A percentile compares a stretch with the other conserved stretches of the same genome.
These are phyloP conservation scores for Poliocrania exsul DNA, from an alignment of 2,797 vertebrate genomes.

Conservation along the genomic window DNA sequence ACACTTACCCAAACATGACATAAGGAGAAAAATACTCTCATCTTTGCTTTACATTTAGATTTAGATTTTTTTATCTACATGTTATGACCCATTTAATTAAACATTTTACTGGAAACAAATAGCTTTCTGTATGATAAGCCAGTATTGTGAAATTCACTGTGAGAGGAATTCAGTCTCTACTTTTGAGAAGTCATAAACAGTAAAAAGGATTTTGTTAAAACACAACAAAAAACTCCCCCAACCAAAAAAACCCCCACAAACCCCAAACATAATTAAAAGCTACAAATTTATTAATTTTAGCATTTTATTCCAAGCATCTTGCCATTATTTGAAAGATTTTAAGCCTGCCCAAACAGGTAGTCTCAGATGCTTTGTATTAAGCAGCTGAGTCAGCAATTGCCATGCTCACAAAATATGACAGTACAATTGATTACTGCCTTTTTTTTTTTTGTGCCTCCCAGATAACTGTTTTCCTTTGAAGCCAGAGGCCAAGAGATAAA, in stretches of 20 bases:
- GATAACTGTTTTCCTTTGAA: conserved; percentile 56
- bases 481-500: conserved; percentile 51
- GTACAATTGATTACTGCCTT: conserved; percentile 46
- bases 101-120: conserved; percentile 81
- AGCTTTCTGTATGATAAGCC: conserved; percentile 66
- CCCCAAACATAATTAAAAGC: background rate
- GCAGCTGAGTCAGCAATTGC: conserved; percentile 23
- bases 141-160: background rate
- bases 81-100: conserved; percentile 83
- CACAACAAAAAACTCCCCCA: background rate
- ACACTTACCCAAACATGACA: background rate
- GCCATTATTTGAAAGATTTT: background rate
- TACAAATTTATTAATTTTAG: background rate
- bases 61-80: conserved; percentile 74
- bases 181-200: background rate
- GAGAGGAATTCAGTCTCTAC: background rate
- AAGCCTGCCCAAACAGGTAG: conserved; percentile 8
- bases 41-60: background rate
- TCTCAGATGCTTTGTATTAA: conserved; percentile 7
- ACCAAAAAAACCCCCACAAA: background rate
- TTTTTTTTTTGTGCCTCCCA: background rate
- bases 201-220: background rate
- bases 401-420: conserved; percentile 33
- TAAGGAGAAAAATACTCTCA: background rate
- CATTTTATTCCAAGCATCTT: background rate